Conservation (phyloP, 2,888 invertebrate genomes). For the Agrotis clavis region DNA sequence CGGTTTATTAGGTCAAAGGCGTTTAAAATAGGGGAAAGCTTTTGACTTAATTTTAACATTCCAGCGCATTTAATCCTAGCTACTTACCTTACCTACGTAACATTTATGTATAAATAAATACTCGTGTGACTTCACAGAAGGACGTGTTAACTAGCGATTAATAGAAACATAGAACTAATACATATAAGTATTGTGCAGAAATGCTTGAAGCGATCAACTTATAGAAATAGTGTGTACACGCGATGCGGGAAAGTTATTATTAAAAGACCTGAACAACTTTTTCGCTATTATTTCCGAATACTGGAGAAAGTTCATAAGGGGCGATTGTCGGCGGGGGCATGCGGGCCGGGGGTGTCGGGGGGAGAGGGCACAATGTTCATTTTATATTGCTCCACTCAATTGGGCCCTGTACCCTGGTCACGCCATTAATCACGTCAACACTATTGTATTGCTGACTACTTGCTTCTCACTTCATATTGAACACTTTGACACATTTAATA, state of each 20-base stretch:
- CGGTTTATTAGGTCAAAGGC: constrained; percentile 31
- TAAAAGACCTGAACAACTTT: constrained; percentile 78
- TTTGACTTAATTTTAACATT: constrained; percentile 20
- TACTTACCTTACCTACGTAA: background rate
- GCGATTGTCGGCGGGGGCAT: constrained; percentile 65
- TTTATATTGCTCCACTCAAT: constrained; percentile 75
- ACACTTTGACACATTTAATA: constrained; percentile 61
- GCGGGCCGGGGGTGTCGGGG: constrained; percentile 33
- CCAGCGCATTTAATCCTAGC: background rate
- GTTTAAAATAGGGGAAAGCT: constrained; percentile 20
- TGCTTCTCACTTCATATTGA: constrained; percentile 69
- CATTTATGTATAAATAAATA: constrained; percentile 7
- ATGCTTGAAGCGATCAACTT: constrained; percentile 45
- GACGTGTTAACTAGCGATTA: constrained; percentile 25
- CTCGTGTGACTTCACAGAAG: background rate
- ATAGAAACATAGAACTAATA: constrained; percentile 22
- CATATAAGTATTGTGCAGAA: constrained; percentile 35
- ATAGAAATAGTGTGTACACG: constrained; percentile 67
- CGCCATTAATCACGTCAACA: constrained; percentile 78
- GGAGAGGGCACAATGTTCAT: constrained; percentile 62
- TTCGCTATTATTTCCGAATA: constrained; percentile 78
- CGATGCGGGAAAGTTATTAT: constrained; percentile 78
- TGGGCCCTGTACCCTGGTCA: constrained; percentile 71
- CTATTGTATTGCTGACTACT: constrained; percentile 72
- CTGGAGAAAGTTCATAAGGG: constrained; percentile 74